These are phyloP conservation scores for Brenthis ino DNA, from an alignment of 2,888 invertebrate genomes.

Conservation along the genomic window DNA sequence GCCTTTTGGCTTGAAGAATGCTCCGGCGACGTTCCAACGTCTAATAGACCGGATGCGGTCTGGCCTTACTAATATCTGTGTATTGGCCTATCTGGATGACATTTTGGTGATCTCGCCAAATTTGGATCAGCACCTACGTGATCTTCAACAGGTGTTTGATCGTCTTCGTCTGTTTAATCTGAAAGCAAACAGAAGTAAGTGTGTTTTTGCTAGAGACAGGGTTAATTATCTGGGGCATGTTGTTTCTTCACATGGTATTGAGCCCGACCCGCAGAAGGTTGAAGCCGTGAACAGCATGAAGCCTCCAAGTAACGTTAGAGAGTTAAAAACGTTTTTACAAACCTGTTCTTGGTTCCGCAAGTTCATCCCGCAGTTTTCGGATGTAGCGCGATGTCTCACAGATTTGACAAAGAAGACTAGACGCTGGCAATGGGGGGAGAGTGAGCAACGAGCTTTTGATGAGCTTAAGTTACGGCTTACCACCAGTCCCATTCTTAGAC, in stretches of 20 bases:
- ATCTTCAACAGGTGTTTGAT: slow-evolving; percentile 29
- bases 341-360: slow-evolving; percentile 44
- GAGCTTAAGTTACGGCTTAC: too few relatives aligned
- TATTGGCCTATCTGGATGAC: slow-evolving; percentile 18
- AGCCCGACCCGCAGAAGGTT: slow-evolving; percentile 38
- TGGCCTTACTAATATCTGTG: slow-evolving; percentile 10
- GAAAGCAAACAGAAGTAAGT: slow-evolving; percentile 29
- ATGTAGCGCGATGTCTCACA: slow-evolving; percentile 37
- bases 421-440: neutral
- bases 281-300: slow-evolving; percentile 34
- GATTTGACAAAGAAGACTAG: slow-evolving; percentile 35
- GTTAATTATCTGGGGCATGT: slow-evolving; percentile 44
- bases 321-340: slow-evolving; percentile 35
- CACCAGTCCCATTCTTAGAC: too few relatives aligned
- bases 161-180: slow-evolving; percentile 26
- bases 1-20: slow-evolving; percentile 47
- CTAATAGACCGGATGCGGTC: slow-evolving; percentile 45
- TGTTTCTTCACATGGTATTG: slow-evolving; percentile 35
- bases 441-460: too few relatives aligned
- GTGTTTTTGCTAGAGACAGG: slow-evolving; percentile 36
- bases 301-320: slow-evolving; percentile 26
- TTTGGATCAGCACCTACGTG: slow-evolving; percentile 37
- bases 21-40: slow-evolving; percentile 45
- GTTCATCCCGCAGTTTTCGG: slow-evolving; percentile 40
- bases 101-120: slow-evolving; percentile 39